Percentiles rank a stretch among this genome's conserved stretches.
phyloP scores from a whole-genome alignment of 2,113 vertebrate species.

The Saccopteryx bilineata region DNA sequence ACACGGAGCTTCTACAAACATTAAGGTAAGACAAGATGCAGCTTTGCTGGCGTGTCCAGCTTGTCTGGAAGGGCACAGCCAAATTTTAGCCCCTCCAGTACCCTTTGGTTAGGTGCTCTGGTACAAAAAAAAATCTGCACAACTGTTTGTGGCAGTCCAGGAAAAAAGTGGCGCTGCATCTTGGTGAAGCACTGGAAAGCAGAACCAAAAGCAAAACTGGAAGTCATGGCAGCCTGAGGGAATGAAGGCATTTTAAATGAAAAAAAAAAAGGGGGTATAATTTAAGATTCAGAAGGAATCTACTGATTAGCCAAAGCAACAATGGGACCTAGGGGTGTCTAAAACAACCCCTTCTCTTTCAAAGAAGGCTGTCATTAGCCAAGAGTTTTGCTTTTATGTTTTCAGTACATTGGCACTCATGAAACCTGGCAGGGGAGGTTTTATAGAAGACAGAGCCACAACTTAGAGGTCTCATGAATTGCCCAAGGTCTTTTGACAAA shows the following conservation, averaged over 20 bases:
- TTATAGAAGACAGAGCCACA: not conserved
- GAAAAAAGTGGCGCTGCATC: accelerated
- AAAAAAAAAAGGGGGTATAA: not conserved
- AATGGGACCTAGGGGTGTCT: accelerated
- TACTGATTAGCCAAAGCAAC: not conserved
- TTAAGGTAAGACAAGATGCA: not conserved
- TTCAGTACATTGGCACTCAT: not conserved
- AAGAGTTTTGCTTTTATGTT: accelerated
- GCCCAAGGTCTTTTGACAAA: not conserved
- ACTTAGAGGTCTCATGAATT: not conserved
- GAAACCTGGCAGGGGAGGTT: not conserved
- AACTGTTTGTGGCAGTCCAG: not conserved
- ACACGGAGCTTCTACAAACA: not conserved
- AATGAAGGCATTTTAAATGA: not conserved
- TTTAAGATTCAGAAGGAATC: not conserved
- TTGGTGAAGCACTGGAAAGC: not conserved
- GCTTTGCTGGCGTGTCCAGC: not conserved
- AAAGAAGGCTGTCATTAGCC: not conserved
- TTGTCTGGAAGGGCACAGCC: no score
- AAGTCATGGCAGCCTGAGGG: not conserved
- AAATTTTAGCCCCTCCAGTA: not conserved
- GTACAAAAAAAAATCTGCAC: not conserved
- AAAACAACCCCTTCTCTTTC: no score
- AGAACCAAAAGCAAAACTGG: not conserved
- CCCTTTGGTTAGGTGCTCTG: not conserved